Evolutionary conservation across 2,113 vertebrate species (phyloP).

Genomic region (Amphiprion ocellaris): DNA sequence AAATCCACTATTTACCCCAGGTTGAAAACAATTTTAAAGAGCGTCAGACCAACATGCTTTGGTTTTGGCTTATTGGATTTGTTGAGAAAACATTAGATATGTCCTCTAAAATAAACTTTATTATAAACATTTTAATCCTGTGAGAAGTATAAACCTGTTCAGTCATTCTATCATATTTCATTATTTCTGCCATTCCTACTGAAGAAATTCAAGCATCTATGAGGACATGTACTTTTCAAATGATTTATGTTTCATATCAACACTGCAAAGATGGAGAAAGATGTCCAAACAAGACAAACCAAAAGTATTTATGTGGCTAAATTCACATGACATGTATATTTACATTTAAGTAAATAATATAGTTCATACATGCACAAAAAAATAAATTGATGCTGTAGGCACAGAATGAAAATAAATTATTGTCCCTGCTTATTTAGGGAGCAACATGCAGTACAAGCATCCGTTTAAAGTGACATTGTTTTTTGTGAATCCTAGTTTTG

Average conservation of each 20-base stretch:
- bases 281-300: conserved; percentile 12
- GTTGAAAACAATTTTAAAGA: too few species aligned
- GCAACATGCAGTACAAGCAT: neutral
- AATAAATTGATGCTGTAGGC: conserved; percentile 31
- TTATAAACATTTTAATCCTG: neutral
- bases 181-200: neutral
- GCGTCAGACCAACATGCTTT: too few species aligned
- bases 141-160: neutral
- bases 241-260: neutral
- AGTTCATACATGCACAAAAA: conserved; percentile 20
- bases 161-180: neutral
- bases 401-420: neutral
- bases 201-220: neutral
- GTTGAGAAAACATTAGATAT: neutral
- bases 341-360: neutral
- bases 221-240: neutral
- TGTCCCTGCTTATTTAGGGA: neutral
- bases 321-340: conserved; percentile 2
- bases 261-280: conserved; percentile 6
- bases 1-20: too few species aligned
- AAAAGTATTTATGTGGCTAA: conserved; percentile 20
- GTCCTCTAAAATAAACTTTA: neutral
- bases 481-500: conserved; percentile 23
- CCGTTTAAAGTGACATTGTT: conserved; percentile 1
- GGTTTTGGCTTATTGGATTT: neutral